Evolutionary conservation across 2,888 invertebrate genomes (phyloP), one percentile per base, ranked within the genome.

Genomic region (Oscheius sp.): DNA sequence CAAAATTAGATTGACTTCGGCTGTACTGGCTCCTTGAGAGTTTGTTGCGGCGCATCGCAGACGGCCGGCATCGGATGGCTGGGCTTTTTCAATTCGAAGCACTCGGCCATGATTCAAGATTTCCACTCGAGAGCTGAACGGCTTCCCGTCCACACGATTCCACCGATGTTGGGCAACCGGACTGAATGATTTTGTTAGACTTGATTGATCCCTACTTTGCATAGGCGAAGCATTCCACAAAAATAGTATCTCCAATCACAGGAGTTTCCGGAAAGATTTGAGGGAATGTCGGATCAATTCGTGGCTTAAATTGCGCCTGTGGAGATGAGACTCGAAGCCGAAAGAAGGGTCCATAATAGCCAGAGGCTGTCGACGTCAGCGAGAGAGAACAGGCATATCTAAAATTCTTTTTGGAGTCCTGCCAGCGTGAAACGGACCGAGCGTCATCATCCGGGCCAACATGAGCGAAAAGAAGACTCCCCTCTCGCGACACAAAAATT

Each of bases 321-420:
- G 55, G 53, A 15, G 69, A 46, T 25, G 71, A 8, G 67, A 75
- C 53, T 65, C 70, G 48, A 61, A 86, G 71, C 0, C 79, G 76
- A 67, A 86, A 86, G 68, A 84, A 86, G 25, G 86, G 86, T 5
- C 86, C 86, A 53, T 84, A 86, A 52, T 85, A 83, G 1, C 84
- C 86, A 10, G 82, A 79, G 46, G 81, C 81, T 3, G 81, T 80
- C 20, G 82, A 72, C 15, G 79, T 72, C 8, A 83, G 75, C 3
- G 83, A 79, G 23, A 85, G 64, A 8, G 79, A 83, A 73, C 86
- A 86, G 17, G 86, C 80, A 68, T 86, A 86, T 58, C 82, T 84
- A 65, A 31, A 80, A 72, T 37, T 37, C 37, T 20, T 20, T 15
- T 8, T 15, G 12, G 20, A 17, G 25, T 48, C 25, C 48, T 42